Percentiles rank a stretch among this genome's conserved stretches.
Evolutionary conservation across 2,113 vertebrate genomes (phyloP).

Genomic region (Thryonomys swinderianus): DNA sequence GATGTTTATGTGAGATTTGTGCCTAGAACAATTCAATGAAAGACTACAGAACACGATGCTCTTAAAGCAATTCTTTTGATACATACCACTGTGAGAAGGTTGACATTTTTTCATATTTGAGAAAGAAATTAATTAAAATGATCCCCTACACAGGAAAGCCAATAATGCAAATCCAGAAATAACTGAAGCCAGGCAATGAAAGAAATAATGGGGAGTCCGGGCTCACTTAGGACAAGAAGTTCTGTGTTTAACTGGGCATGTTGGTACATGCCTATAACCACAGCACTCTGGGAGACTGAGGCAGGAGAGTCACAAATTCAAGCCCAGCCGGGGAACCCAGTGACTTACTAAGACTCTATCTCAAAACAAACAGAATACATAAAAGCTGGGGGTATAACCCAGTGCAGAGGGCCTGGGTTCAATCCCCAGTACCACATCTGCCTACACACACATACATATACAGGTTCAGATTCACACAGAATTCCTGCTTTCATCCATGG

Average conservation of each 20-base stretch:
- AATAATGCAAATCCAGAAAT: background rate
- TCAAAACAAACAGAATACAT: background rate
- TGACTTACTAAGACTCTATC: background rate
- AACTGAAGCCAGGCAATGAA: background rate
- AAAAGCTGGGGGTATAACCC: background rate
- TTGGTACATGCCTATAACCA: background rate
- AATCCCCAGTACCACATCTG: background rate
- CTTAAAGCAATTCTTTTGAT: constrained; percentile 51
- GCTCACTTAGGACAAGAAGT: background rate
- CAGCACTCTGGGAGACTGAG: background rate
- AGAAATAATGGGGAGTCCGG: background rate
- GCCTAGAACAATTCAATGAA: constrained; percentile 51
- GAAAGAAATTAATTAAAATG: background rate
- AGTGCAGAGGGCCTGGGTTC: background rate
- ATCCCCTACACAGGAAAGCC: background rate
- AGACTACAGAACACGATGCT: constrained; percentile 46
- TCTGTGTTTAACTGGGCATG: background rate
- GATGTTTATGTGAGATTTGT: constrained; percentile 63
- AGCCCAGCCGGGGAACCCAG: background rate
- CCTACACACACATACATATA: background rate
- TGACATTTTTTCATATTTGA: background rate
- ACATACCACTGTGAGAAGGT: background rate
- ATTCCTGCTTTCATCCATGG: background rate
- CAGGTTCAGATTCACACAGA: background rate
- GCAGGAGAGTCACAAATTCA: background rate